A percentile compares a stretch with the other conserved stretches of the same genome.
phyloP scores from a whole-genome alignment of 2,113 vertebrate genomes.

The Plecotus auritus region DNA sequence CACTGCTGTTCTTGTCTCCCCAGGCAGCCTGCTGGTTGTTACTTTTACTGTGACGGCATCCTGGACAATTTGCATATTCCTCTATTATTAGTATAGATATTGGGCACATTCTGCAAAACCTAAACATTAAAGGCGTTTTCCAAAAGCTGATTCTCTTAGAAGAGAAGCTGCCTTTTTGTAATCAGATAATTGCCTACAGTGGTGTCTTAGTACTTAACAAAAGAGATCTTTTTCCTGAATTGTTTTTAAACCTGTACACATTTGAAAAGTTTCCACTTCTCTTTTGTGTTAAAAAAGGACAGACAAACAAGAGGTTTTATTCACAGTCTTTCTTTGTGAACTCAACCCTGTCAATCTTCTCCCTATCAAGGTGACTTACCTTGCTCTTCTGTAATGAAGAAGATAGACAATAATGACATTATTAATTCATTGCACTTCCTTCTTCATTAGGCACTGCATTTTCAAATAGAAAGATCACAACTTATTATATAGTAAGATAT shows the following conservation, averaged over 20 bases:
- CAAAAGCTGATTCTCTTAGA: background rate
- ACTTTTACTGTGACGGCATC: too few species aligned
- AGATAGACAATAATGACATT: background rate
- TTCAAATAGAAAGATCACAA: background rate
- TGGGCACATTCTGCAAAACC: background rate
- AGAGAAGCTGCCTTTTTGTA: background rate
- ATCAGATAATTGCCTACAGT: background rate
- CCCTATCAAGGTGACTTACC: background rate
- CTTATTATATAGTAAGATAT: background rate
- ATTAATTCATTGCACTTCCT: background rate
- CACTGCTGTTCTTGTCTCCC: too few species aligned
- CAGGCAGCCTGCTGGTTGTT: too few species aligned
- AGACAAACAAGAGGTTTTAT: background rate
- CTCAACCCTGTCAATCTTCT: background rate
- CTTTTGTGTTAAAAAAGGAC: background rate
- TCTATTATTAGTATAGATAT: background rate
- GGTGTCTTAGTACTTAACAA: background rate
- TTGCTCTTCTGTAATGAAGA: background rate
- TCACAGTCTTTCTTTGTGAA: background rate
- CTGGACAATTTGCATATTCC: too few species aligned
- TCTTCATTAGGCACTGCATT: background rate
- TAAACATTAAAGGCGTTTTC: background rate
- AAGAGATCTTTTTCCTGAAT: background rate
- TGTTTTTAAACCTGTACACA: background rate
- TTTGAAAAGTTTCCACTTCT: background rate